phyloP scores from a whole-genome alignment of 2,113 vertebrate species.

The Daphoenositta chrysoptera region DNA sequence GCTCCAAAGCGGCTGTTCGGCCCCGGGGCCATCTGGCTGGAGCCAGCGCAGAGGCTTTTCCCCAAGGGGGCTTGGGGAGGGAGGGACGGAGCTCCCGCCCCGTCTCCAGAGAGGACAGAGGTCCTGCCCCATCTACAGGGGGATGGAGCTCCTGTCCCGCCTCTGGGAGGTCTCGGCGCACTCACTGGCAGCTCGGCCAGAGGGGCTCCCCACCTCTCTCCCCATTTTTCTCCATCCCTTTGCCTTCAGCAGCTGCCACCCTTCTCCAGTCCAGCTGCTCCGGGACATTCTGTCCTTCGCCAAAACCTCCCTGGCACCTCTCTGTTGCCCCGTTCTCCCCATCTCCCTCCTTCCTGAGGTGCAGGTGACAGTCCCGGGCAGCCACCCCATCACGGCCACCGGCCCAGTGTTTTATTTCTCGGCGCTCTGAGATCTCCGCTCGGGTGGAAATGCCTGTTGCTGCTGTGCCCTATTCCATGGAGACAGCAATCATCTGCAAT shows the following conservation, averaged over 20 bases:
- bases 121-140: neutral
- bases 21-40: no score
- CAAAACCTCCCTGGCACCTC: no score
- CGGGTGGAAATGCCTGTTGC: neutral
- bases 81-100: neutral
- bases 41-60: neutral
- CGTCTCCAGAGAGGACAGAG: neutral
- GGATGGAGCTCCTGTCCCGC: neutral
- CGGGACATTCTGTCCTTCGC: rapidly evolving
- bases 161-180: neutral
- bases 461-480: neutral
- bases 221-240: neutral
- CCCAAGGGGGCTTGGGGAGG: neutral
- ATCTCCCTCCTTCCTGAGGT: neutral
- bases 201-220: neutral
- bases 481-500: neutral
- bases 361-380: neutral
- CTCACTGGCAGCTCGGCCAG: neutral
- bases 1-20: rapidly evolving
- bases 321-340: neutral
- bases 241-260: neutral
- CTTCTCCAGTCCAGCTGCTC: neutral
- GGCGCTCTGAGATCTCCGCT: neutral
- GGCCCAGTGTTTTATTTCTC: neutral
- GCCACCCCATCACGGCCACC: rapidly evolving